Evolutionary conservation across 2,113 vertebrate genomes (phyloP).

Genomic region (Halichoeres trimaculatus): DNA sequence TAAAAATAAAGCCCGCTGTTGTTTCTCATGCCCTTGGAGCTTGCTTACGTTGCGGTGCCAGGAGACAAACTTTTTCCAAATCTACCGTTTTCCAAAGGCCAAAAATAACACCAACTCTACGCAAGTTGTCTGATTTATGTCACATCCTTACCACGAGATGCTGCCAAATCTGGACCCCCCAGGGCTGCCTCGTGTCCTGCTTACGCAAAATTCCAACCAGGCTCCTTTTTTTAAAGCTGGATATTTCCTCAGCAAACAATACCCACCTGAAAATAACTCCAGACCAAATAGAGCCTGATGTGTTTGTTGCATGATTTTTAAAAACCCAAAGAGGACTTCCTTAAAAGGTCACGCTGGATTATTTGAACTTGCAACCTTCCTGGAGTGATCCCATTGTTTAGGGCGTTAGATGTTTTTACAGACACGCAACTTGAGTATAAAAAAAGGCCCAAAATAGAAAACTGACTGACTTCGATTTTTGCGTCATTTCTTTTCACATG

Average conservation of each 20-base stretch:
- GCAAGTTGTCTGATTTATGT: constrained; percentile 54
- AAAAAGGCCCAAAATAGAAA: constrained; percentile 21
- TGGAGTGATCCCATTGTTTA: constrained; percentile 44
- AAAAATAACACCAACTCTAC: constrained; percentile 72
- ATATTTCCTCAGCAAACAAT: constrained; percentile 71
- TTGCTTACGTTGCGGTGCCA: neutral
- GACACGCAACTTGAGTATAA: constrained; percentile 2
- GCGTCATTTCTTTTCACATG: constrained; percentile 36
- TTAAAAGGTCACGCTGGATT: constrained; percentile 38
- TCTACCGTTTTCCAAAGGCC: constrained; percentile 50
- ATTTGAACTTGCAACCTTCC: constrained; percentile 56
- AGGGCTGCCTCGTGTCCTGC: constrained; percentile 51
- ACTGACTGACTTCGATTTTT: neutral
- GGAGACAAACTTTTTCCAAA: constrained; percentile 61
- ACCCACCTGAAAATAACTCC: constrained; percentile 70
- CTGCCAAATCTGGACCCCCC: constrained; percentile 76
- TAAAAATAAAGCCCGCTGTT: constrained; percentile 24
- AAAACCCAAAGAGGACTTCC: constrained; percentile 44
- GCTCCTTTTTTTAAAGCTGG: constrained; percentile 38
- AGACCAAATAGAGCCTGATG: constrained; percentile 45
- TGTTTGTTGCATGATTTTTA: constrained; percentile 36
- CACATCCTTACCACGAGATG: constrained; percentile 71
- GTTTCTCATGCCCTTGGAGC: constrained; percentile 24
- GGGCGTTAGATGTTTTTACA: neutral
- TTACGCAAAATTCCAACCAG: constrained; percentile 33